Percentiles rank a stretch among this genome's conserved stretches.
Conservation (phyloP, 2,113 vertebrate genomes). For the Cavia aperea region DNA sequence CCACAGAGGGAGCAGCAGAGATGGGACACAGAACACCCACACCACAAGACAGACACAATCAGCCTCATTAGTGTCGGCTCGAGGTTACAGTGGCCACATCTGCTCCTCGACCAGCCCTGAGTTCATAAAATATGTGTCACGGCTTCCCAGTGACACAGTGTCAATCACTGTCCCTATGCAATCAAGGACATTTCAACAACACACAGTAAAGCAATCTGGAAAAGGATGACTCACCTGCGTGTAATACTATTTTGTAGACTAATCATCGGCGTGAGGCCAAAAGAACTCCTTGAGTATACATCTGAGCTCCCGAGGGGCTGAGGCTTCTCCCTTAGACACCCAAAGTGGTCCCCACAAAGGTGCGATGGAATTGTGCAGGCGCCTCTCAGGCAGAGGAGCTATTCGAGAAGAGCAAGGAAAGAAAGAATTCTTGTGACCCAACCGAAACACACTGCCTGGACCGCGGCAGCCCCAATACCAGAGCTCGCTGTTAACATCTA, state of each 20-base stretch:
- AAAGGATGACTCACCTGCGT: constrained; percentile 81
- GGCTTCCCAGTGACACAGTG: constrained; percentile 68
- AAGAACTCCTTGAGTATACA: constrained; percentile 73
- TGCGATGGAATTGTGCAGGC: constrained; percentile 79
- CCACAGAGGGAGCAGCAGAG: constrained; percentile 60
- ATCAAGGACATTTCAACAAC: constrained; percentile 62
- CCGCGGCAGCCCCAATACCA: constrained; percentile 64
- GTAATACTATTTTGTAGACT: constrained; percentile 74
- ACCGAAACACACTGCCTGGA: constrained; percentile 67
- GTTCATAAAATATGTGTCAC: constrained; percentile 67
- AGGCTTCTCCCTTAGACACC: constrained; percentile 78
- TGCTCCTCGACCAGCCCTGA: constrained; percentile 66
- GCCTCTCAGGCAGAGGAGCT: constrained; percentile 77
- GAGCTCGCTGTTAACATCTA: constrained; percentile 77
- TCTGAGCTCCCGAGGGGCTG: constrained; percentile 77
- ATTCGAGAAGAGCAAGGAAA: constrained; percentile 59
- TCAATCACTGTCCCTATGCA: constrained; percentile 61
- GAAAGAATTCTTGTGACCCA: constrained; percentile 72
- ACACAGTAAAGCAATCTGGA: constrained; percentile 65
- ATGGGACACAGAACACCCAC: constrained; percentile 66
- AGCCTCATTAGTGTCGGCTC: constrained; percentile 71
- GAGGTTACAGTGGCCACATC: constrained; percentile 69
- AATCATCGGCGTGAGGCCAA: constrained; percentile 73
- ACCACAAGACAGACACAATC: constrained; percentile 73
- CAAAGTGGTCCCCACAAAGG: constrained; percentile 75